These are phyloP conservation scores for Microctonus aethiopoides DNA, from an alignment of 2,888 invertebrate species.

Conservation along the genomic window DNA sequence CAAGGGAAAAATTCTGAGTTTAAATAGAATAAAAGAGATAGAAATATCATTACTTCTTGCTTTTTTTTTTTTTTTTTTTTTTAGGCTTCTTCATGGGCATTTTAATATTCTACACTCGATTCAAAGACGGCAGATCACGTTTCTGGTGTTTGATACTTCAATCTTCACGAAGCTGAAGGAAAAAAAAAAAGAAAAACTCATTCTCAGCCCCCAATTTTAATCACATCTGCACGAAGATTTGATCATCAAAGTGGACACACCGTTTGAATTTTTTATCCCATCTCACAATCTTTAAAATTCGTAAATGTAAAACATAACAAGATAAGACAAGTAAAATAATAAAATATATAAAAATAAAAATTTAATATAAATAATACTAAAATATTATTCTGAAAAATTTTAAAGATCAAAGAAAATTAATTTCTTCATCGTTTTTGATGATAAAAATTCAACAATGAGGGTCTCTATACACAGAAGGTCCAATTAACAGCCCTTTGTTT, in stretches of 20 bases:
- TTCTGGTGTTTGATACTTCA: conserved; percentile 33
- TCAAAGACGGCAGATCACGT: conserved; percentile 43
- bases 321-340: not conserved
- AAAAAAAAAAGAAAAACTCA: conserved; percentile 45
- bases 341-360: not conserved
- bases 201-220: conserved; percentile 42
- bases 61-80: conserved; percentile 21
- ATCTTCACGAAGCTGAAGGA: conserved; percentile 25
- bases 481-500: conserved; percentile 25
- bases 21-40: conserved; percentile 26
- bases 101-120: conserved; percentile 54
- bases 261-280: conserved; percentile 31
- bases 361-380: not conserved
- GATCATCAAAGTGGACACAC: conserved; percentile 32
- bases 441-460: not conserved
- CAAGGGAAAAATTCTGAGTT: conserved; percentile 22
- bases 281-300: not conserved
- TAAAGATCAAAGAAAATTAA: not conserved
- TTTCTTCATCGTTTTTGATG: not conserved
- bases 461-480: not conserved
- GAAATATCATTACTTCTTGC: conserved; percentile 24
- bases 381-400: not conserved
- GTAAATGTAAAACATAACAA: too few relatives aligned
- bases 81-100: conserved; percentile 37
- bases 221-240: conserved; percentile 37